Base-by-base conservation (phyloP, 1,140 invertebrate species). In the Solenopsis invicta region DNA sequence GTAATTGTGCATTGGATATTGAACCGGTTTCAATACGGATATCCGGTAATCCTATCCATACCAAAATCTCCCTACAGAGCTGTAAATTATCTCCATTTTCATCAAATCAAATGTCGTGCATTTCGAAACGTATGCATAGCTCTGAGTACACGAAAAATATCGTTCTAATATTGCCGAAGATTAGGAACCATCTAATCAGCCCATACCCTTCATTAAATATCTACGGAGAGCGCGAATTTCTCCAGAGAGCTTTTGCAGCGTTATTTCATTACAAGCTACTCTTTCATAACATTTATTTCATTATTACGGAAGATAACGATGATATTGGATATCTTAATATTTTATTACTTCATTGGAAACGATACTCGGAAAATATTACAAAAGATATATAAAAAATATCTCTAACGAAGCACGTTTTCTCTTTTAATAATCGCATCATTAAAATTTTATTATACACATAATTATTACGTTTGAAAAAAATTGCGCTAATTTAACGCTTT, bases 1-100 rank as follows among this genome's bases (percentile, higher is more conserved):
- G 87, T 88, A 89, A 91, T 91, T 90, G 88, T 69, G 59, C 71
- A 69, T 54, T 84, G 62, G 76, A 89, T 87, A 90, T 89, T 77
- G 71, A 56, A 72, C 67, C 66, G 62, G 87, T 21, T 69, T 50
- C 77, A 67, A 34, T 29, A 45, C 62, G 21, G 48, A 21, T 41
- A 78, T 61, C 59, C n/a, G 18, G 74, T 82, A 87, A 87, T 89
- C 66, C 72, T 76, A 76, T 67, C 61, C 54, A 41, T 6, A 4
- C 50, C 64, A 74, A 56, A 64, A 41, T 9, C 52, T 66, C 50
- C 50, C 87, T 59, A 24, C 50, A 54, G 48, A 13, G 54, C 29
- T 78, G 45, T 66, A 67, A 69, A 34, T 48, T 54, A 81, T 69
- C 13, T 69, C 21, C 50, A 69, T 50, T 80, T 50, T 18, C 54